A percentile compares a stretch with the other conserved stretches of the same genome.
These are phyloP conservation scores for Phoeniculus purpureus DNA, from an alignment of 2,797 vertebrate genomes.

Conservation along the genomic window DNA sequence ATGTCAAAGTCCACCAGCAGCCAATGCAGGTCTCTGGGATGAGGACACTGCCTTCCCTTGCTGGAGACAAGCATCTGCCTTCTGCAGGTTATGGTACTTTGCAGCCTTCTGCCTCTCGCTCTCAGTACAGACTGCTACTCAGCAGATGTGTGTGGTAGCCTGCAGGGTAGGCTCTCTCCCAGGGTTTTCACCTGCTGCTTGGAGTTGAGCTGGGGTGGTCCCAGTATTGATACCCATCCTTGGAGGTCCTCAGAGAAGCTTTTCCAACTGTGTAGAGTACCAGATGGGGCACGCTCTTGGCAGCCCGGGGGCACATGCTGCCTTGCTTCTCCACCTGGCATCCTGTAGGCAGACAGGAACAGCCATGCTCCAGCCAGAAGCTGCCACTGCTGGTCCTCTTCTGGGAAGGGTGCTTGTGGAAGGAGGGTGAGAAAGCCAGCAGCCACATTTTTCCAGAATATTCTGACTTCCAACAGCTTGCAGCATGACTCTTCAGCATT, in stretches of 20 bases:
- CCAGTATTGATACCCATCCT: not conserved
- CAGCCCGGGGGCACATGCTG: not conserved
- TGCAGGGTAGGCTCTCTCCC: not conserved
- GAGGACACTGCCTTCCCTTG: not conserved
- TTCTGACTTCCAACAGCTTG: not conserved
- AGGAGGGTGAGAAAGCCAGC: not conserved
- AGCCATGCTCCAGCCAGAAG: not conserved
- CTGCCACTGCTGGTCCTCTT: rapidly evolving
- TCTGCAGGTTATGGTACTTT: not conserved
- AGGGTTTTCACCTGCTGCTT: not conserved
- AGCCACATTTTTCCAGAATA: not conserved
- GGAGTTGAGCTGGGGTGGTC: not conserved
- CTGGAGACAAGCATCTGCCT: not conserved
- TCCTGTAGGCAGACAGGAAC: not conserved
- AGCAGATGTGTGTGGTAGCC: rapidly evolving
- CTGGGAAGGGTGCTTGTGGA: not conserved
- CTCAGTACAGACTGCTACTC: not conserved
- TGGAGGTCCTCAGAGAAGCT: not conserved
- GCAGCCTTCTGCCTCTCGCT: not conserved
- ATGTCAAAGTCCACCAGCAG: not conserved
- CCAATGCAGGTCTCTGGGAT: not conserved
- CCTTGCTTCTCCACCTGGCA: not conserved
- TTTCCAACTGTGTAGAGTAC: not conserved
- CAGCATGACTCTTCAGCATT: not conserved
- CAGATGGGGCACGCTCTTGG: not conserved